phyloP scores from a whole-genome alignment of 2,797 vertebrate species.

The Typhlichthys subterraneus region DNA sequence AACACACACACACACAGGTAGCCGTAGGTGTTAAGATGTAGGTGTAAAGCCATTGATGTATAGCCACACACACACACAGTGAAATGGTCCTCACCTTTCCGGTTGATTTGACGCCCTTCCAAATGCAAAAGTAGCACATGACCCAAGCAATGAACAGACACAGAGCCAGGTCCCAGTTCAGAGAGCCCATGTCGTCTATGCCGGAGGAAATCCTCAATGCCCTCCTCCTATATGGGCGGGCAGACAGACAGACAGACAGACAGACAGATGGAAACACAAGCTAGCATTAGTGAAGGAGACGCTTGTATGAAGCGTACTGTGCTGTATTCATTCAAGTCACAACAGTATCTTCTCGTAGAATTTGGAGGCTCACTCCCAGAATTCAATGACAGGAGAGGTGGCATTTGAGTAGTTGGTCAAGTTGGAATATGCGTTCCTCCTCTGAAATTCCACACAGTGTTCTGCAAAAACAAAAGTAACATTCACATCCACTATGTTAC shows the following conservation, averaged over 20 bases:
- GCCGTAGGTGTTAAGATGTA: neutral
- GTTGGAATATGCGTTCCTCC: constrained; percentile 78
- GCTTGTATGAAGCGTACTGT: neutral
- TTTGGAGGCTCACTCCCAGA: constrained; percentile 93
- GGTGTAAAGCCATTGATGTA: neutral
- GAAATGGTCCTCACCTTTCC: constrained; percentile 84
- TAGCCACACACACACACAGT: neutral
- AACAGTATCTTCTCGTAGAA: neutral
- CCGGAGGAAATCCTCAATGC: constrained; percentile 90
- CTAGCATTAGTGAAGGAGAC: neutral
- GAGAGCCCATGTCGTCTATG: constrained; percentile 87
- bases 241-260: neutral
- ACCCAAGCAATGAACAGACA: constrained; percentile 92
- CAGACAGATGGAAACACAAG: neutral
- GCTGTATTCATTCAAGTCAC: neutral
- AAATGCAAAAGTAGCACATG: constrained; percentile 97
- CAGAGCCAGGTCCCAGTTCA: constrained; percentile 93
- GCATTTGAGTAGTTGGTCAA: constrained; percentile 68
- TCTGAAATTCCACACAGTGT: constrained; percentile 87
- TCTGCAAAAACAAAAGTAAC: constrained; percentile 35
- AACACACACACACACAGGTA: constrained; percentile 11
- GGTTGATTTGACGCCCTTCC: constrained; percentile 96
- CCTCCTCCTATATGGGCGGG: constrained; percentile 82
- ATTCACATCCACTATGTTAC: no score
- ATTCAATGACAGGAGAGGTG: constrained; percentile 94